Conservation (phyloP, 2,797 vertebrate genomes). For the Morus bassanus region DNA sequence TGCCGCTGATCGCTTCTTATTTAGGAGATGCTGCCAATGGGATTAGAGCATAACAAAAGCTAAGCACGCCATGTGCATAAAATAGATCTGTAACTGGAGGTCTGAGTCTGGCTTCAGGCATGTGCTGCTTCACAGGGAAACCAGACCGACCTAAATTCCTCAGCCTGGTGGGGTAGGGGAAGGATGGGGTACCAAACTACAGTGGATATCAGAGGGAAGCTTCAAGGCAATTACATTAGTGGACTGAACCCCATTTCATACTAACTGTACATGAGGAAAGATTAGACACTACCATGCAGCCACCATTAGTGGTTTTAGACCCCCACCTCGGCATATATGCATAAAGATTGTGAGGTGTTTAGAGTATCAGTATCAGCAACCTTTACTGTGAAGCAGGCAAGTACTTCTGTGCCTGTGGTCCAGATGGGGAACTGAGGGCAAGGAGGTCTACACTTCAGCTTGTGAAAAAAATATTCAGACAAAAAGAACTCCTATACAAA, state of each 20-base stretch:
- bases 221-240: fast-evolving
- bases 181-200: background rate
- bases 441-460: fast-evolving
- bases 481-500: background rate
- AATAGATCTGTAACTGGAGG: background rate
- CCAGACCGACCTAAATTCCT: background rate
- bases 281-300: fast-evolving
- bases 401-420: background rate
- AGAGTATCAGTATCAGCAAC: background rate
- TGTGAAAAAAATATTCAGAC: fast-evolving
- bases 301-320: background rate
- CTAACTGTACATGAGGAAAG: fast-evolving
- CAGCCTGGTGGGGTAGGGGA: background rate
- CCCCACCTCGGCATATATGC: fast-evolving
- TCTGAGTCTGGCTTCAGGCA: background rate
- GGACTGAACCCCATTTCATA: background rate
- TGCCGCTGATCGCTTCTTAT: background rate
- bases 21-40: background rate
- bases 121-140: background rate
- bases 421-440: background rate
- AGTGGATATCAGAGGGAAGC: background rate
- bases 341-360: background rate
- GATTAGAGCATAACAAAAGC: background rate
- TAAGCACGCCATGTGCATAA: fast-evolving
- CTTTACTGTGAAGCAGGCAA: background rate